Evolutionary conservation across 2,888 invertebrate species (phyloP).

Genomic region (Bellardia pandia): DNA sequence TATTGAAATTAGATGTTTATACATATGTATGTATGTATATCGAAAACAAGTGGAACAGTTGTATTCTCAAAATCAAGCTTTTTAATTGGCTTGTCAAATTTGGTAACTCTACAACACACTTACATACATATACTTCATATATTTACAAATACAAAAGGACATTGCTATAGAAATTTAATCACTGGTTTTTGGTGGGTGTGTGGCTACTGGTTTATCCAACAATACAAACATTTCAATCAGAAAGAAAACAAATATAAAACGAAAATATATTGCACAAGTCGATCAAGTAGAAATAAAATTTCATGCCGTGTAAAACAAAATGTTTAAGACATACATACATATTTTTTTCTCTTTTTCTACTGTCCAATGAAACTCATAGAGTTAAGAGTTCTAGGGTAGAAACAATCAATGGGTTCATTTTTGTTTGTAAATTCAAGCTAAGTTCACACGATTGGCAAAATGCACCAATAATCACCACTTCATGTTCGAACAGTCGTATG

Average conservation of each 20-base stretch:
- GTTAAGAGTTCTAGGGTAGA: neutral
- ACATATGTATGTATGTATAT: too few relatives aligned
- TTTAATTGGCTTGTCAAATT: too few relatives aligned
- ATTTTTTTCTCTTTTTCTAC: neutral
- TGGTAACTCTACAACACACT: too few relatives aligned
- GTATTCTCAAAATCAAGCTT: too few relatives aligned
- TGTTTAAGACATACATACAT: constrained; percentile 9
- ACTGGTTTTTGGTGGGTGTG: neutral
- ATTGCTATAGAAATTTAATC: constrained; percentile 1
- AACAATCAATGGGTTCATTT: neutral
- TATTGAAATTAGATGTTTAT: too few relatives aligned
- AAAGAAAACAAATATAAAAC: neutral
- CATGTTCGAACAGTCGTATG: too few relatives aligned
- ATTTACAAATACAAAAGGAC: neutral
- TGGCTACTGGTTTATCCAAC: neutral
- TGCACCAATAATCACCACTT: too few relatives aligned
- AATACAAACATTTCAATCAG: neutral
- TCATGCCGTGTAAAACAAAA: constrained; percentile 42
- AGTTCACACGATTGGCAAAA: too few relatives aligned
- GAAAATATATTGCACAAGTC: constrained; percentile 14
- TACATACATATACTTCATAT: neutral
- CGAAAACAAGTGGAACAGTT: too few relatives aligned
- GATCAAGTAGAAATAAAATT: constrained; percentile 51
- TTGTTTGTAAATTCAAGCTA: neutral
- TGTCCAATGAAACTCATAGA: neutral